These are phyloP conservation scores for Pseudochirops cupreus DNA, from an alignment of 2,797 vertebrate species.

Conservation along the genomic window DNA sequence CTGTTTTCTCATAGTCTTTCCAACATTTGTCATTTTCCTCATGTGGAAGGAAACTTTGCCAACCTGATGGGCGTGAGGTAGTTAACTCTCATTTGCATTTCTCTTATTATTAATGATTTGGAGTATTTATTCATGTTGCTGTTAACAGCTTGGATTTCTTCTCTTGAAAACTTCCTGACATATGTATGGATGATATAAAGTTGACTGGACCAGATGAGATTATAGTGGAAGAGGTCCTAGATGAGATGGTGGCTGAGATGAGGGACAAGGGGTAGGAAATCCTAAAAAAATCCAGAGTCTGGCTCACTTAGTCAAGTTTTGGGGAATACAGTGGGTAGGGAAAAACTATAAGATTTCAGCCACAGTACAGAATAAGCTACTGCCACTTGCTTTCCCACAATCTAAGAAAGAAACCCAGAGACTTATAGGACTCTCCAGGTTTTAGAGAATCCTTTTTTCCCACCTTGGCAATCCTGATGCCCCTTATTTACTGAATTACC, in stretches of 20 bases:
- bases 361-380: background rate
- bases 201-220: background rate
- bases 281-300: background rate
- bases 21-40: background rate
- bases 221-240: background rate
- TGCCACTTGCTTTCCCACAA: background rate
- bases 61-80: background rate
- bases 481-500: background rate
- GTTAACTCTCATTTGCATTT: no score
- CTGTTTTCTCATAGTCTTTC: background rate
- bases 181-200: background rate
- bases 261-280: background rate
- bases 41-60: background rate
- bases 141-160: background rate
- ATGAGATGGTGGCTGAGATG: background rate
- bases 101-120: background rate
- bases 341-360: background rate
- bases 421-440: background rate
- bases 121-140: background rate
- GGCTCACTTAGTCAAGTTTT: background rate
- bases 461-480: background rate
- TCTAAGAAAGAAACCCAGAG: background rate
- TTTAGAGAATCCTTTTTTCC: background rate
- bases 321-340: background rate
- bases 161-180: background rate